Conservation (phyloP, 2,113 vertebrate species). For the Rhombomys opimus region DNA sequence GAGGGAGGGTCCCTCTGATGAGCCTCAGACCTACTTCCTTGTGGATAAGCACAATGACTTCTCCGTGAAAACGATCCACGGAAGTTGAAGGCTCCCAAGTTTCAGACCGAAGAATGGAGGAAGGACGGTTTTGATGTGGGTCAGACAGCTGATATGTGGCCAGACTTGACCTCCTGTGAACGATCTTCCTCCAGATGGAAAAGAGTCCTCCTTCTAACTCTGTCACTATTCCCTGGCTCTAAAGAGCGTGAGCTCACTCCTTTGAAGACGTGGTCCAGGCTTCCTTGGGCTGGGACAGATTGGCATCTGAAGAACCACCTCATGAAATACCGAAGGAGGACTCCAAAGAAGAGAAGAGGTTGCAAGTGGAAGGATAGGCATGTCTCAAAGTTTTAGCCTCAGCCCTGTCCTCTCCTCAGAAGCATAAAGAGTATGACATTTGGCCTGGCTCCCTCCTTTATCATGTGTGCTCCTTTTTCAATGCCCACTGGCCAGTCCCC, state of each 20-base stretch:
- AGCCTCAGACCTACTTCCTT: constrained; percentile 1
- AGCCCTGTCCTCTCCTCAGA: neutral
- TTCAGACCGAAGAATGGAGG: neutral
- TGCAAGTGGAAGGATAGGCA: neutral
- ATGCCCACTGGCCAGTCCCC: neutral
- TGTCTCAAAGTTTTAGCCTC: neutral
- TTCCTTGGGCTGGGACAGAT: neutral
- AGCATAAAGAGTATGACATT: neutral
- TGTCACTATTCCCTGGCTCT: neutral
- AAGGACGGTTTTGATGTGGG: neutral
- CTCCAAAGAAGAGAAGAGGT: constrained; percentile 25
- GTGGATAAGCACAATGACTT: constrained; percentile 18
- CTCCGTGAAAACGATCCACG: constrained; percentile 45
- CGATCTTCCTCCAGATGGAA: neutral
- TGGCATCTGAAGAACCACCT: constrained; percentile 41
- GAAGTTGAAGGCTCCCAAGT: neutral
- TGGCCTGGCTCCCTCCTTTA: neutral
- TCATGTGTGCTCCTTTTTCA: neutral
- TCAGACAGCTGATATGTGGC: neutral
- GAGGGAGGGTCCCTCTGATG: neutral
- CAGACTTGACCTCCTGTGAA: neutral
- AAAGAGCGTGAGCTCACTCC: neutral
- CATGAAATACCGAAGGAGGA: constrained; percentile 22
- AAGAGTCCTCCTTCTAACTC: neutral
- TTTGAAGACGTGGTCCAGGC: neutral